Percentiles rank a stretch among this genome's conserved stretches.
phyloP scores from a whole-genome alignment of 2,797 vertebrate genomes.

The Odontamblyopus lacepedii region DNA sequence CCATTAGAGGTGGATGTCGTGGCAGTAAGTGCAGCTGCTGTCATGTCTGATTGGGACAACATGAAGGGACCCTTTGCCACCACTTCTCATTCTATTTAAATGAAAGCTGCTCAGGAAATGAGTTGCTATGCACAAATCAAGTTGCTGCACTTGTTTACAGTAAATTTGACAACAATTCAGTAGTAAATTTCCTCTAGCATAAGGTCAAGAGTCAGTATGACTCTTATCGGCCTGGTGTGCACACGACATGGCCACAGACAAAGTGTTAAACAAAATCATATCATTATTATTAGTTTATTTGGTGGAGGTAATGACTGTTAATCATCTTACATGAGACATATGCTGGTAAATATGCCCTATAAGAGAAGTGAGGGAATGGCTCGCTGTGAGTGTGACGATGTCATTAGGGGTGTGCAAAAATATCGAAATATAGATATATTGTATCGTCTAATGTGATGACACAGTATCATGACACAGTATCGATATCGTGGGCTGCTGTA shows the following conservation, averaged over 20 bases:
- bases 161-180: slow-evolving; percentile 1
- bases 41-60: slow-evolving; percentile 40
- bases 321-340: background rate
- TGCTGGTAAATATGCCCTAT: background rate
- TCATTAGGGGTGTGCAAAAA: no score
- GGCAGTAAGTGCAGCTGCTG: slow-evolving; percentile 17
- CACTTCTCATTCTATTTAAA: slow-evolving; percentile 27
- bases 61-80: slow-evolving; percentile 27
- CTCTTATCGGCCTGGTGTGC: background rate
- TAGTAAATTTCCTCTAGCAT: background rate
- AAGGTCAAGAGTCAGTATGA: background rate
- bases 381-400: no score
- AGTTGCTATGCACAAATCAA: slow-evolving; percentile 49
- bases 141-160: background rate
- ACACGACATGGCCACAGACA: slow-evolving; percentile 9
- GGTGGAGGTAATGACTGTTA: background rate
- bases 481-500: no score
- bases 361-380: background rate
- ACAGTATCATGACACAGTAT: no score
- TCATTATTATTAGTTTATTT: background rate
- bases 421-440: no score
- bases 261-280: background rate
- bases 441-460: no score
- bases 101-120: slow-evolving; percentile 41
- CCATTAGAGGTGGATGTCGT: slow-evolving; percentile 24